Conservation (phyloP, 2,888 invertebrate genomes). For the Encarsia formosa region DNA sequence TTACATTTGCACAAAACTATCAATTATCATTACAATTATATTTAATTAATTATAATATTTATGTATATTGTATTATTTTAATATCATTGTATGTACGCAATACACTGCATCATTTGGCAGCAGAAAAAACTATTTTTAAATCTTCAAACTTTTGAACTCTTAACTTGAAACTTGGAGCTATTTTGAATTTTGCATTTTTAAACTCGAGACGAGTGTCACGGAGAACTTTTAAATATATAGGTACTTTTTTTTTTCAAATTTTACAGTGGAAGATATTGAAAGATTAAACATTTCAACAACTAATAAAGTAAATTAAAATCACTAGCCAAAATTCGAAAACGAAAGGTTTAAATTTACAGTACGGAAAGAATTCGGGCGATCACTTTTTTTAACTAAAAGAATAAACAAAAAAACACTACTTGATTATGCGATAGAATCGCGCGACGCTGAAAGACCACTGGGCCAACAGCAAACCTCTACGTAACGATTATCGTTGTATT, state of each 20-base stretch:
- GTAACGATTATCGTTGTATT: constrained; percentile 24
- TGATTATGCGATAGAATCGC: too few relatives aligned
- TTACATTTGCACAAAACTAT: constrained; percentile 20
- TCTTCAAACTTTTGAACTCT: constrained; percentile 16
- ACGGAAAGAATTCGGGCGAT: neutral
- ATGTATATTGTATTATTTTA: neutral
- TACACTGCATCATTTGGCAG: constrained; percentile 20
- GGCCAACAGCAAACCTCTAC: constrained; percentile 18
- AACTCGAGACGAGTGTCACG: constrained; percentile 9
- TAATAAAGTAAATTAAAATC: too few relatives aligned
- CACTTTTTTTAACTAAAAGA: neutral
- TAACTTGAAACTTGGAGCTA: constrained; percentile 9
- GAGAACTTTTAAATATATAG: too few relatives aligned
- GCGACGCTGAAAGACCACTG: constrained; percentile 24
- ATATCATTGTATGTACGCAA: constrained; percentile 18
- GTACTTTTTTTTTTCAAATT: too few relatives aligned
- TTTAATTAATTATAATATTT: neutral
- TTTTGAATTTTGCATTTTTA: constrained; percentile 5
- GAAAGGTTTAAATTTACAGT: too few relatives aligned
- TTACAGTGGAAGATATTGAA: neutral
- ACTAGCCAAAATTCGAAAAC: too few relatives aligned
- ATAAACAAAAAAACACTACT: neutral
- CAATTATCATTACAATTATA: constrained; percentile 1
- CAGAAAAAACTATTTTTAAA: constrained; percentile 16
- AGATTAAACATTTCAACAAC: neutral